Percentiles rank a stretch among this genome's conserved stretches.
Conservation (phyloP, 2,113 vertebrate species). For the Lophotis ruficrista region DNA sequence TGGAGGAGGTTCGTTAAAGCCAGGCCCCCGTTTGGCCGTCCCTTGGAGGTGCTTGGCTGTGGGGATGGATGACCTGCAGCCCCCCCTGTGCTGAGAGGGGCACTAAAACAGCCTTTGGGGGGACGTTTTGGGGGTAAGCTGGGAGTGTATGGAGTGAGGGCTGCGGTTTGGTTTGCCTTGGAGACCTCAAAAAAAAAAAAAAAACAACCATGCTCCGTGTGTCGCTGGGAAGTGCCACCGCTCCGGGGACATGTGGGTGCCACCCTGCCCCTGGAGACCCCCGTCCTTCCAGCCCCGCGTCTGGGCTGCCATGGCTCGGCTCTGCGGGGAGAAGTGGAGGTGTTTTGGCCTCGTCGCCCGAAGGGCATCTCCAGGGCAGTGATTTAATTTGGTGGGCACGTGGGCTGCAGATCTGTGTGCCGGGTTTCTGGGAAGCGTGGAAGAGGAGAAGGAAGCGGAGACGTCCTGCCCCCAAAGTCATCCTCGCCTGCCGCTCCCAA, state of each 20-base stretch:
- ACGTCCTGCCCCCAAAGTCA: background rate
- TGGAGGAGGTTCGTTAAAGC: accelerated
- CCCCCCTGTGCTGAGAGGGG: too few relatives aligned
- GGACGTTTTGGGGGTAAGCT: background rate
- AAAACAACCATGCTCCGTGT: too few relatives aligned
- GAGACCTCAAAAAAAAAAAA: background rate
- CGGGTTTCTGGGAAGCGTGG: background rate
- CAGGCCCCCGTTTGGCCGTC: background rate
- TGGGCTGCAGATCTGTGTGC: background rate
- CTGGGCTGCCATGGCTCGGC: background rate
- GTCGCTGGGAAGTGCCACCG: background rate
- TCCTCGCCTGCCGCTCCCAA: background rate
- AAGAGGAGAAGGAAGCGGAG: background rate
- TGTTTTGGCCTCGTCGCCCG: background rate
- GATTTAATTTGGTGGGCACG: background rate
- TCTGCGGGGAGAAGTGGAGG: accelerated
- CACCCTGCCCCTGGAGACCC: background rate
- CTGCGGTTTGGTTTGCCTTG: background rate
- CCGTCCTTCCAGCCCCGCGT: accelerated
- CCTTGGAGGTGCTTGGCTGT: accelerated
- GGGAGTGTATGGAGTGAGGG: accelerated
- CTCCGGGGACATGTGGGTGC: accelerated
- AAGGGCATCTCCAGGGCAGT: background rate
- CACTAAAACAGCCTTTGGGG: accelerated
- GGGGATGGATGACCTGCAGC: background rate